phyloP scores from a whole-genome alignment of 2,797 vertebrate genomes.

The Coracias cyanogaster region DNA sequence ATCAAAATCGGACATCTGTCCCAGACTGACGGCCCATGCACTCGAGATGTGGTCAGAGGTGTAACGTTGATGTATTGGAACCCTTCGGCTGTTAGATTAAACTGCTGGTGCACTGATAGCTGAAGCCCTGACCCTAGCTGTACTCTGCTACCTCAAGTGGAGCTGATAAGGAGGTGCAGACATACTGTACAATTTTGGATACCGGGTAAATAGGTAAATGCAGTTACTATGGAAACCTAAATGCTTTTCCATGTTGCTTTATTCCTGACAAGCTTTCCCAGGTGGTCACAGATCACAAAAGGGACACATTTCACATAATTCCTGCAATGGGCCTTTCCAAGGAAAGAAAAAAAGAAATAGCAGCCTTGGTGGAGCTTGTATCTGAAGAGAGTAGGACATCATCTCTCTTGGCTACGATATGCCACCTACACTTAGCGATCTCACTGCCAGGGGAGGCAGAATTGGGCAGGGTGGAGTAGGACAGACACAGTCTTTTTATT shows the following conservation, averaged over 20 bases:
- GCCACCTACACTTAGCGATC: constrained; percentile 34
- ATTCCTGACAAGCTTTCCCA: constrained; percentile 43
- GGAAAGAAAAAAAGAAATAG: neutral
- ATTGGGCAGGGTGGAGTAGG: constrained; percentile 21
- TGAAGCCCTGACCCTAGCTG: constrained; percentile 53
- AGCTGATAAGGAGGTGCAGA: constrained; percentile 69
- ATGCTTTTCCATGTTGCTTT: constrained; percentile 63
- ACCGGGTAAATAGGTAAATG: constrained; percentile 75
- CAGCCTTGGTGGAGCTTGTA: constrained; percentile 1
- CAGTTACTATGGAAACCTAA: constrained; percentile 78
- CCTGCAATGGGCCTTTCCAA: neutral
- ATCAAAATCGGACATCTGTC: neutral
- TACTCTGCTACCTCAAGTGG: constrained; percentile 69
- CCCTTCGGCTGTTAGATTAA: neutral
- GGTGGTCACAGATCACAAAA: constrained; percentile 49
- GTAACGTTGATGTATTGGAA: neutral
- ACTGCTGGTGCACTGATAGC: neutral
- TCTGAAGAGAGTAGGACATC: constrained; percentile 52
- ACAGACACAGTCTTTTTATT: constrained; percentile 21
- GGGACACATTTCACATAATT: constrained; percentile 17
- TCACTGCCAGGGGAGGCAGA: constrained; percentile 15
- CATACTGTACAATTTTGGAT: constrained; percentile 65
- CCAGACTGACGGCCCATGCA: neutral
- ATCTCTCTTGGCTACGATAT: constrained; percentile 47
- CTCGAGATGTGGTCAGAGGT: neutral